Evolutionary conservation across 2,113 vertebrate species (phyloP), one percentile per base, ranked within the genome.

Genomic region (Pteropus alecto): DNA sequence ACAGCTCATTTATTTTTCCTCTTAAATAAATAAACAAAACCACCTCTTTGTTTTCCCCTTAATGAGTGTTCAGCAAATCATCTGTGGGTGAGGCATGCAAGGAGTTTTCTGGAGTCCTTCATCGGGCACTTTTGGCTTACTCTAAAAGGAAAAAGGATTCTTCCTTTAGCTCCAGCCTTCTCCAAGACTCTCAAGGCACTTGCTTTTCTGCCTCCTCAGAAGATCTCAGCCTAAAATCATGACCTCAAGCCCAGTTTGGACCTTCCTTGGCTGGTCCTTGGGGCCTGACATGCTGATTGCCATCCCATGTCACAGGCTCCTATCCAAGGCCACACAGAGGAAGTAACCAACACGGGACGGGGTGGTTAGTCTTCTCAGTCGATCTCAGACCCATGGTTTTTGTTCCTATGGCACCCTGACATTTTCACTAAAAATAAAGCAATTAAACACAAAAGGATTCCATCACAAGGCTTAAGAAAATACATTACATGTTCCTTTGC

Each of bases 1-100:
- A 98, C 97, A 98, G 97, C 86, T 98, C 97, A 97, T 98, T 98
- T 98, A 97, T 97, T 98, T 98, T 98, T 97, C 97, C 98, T 90
- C 95, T 98, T 98, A 96, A 97, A 96, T 98, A 95, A 94, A 98
- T 98, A 98, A 96, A 95, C 97, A 97, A 98, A 96, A 95, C 97
- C 92, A 97, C 94, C 92, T 96, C 95, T 98, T 98, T 98, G 90
- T 98, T 97, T 98, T 97, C 96, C 68, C 60, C 96, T 95, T 90
- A 98, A 97, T 90, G 94, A 97, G 95, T 79, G 93, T 92, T 85
- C 95, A 79, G 95, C 97, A 97, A 94, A 98, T 97, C 91, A 95
- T 93, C 96, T 95, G 95, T 61, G 97, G 98, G 95, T 81, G 48
- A 84, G 78, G 96, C 81, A 96, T 95, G 87, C 83, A 94, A 95